Percentiles rank a stretch among this genome's conserved stretches.
These are phyloP conservation scores for Anastatus disparis DNA, from an alignment of 1,140 invertebrate genomes.

Conservation along the genomic window DNA sequence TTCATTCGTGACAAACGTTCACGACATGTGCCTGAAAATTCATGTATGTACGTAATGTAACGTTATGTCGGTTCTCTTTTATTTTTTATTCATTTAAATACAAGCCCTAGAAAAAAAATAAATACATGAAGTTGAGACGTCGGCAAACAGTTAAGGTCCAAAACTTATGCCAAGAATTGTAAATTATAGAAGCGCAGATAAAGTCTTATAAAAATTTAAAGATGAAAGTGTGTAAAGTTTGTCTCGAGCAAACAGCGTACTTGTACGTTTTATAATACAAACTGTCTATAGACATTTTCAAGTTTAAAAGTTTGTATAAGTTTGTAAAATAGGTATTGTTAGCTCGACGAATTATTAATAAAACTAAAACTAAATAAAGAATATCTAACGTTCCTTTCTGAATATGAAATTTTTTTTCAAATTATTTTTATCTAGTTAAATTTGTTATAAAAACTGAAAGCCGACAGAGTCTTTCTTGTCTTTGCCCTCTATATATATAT, in stretches of 20 bases:
- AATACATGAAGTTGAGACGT: background rate
- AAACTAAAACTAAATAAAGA: constrained; percentile 11
- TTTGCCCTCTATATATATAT: background rate
- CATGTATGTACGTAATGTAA: no score
- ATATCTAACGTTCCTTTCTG: no score
- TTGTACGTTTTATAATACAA: no score
- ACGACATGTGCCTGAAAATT: constrained; percentile 4
- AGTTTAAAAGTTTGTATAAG: constrained; percentile 12
- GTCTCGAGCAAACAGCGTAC: background rate
- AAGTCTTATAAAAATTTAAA: background rate
- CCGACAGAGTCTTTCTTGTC: background rate
- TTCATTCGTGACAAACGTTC: background rate
- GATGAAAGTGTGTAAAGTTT: background rate
- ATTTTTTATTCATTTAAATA: constrained; percentile 1
- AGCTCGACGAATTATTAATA: background rate
- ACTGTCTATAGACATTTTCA: constrained; percentile 11
- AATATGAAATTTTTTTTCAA: no score
- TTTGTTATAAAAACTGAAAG: constrained; percentile 10
- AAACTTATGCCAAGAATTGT: background rate
- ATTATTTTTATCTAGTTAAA: no score
- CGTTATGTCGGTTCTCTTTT: no score
- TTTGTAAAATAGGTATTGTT: background rate
- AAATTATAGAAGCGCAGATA: background rate
- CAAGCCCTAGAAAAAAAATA: no score
- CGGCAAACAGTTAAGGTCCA: background rate